These are phyloP conservation scores for Mycalesis mineus DNA, from an alignment of 2,888 invertebrate species.

Conservation along the genomic window DNA sequence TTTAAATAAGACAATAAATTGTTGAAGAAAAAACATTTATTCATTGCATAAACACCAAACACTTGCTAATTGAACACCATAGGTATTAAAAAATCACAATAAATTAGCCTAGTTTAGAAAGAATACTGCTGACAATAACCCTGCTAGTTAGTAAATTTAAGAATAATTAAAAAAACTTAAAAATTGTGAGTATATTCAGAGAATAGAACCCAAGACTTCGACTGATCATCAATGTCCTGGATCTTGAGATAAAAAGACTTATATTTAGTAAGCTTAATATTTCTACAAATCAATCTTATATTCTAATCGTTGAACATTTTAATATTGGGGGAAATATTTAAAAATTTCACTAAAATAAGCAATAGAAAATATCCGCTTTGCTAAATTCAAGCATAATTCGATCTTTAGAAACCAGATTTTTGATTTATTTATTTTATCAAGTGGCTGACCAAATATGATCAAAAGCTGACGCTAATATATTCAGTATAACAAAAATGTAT, in stretches of 20 bases:
- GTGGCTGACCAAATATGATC: too few relatives aligned
- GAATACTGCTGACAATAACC: not conserved
- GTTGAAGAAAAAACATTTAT: not conserved
- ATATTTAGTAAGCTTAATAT: not conserved
- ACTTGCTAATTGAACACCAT: conserved; percentile 24
- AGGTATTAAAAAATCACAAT: conserved; percentile 10
- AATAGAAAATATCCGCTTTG: not conserved
- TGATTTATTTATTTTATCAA: not conserved
- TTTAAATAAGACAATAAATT: not conserved
- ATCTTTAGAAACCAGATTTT: conserved; percentile 4
- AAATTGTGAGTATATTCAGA: too few relatives aligned
- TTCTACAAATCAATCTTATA: not conserved
- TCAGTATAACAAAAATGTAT: too few relatives aligned
- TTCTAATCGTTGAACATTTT: not conserved
- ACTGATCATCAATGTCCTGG: too few relatives aligned
- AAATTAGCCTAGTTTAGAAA: conserved; percentile 9
- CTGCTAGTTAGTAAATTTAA: not conserved
- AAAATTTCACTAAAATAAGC: not conserved
- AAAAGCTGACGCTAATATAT: too few relatives aligned
- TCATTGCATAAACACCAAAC: not conserved
- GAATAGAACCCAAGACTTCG: not conserved
- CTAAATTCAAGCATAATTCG: conserved; percentile 12
- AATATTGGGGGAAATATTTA: not conserved
- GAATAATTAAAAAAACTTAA: too few relatives aligned
- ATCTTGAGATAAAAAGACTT: too few relatives aligned